Evolutionary conservation across 2,888 invertebrate species (phyloP).

Genomic region (Trichogramma dendrolimi): DNA sequence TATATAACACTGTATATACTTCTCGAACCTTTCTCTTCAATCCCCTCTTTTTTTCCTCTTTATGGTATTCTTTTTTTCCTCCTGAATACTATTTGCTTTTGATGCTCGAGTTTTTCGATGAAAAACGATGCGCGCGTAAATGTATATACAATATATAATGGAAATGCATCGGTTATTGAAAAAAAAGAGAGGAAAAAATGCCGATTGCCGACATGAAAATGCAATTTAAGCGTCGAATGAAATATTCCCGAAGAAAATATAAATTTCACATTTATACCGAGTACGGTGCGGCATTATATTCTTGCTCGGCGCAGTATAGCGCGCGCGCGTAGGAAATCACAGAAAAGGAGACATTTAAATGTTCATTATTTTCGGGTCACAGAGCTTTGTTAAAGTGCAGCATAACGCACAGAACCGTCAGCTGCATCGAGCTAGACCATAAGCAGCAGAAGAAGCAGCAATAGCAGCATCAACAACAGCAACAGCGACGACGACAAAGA

Average conservation of each 20-base stretch:
- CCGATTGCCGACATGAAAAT: slow-evolving; percentile 24
- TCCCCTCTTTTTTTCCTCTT: slow-evolving; percentile 3
- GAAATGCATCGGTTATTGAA: slow-evolving; percentile 19
- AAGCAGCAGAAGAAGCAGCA: no score
- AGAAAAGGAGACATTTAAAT: no score
- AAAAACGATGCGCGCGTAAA: slow-evolving; percentile 17
- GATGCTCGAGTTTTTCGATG: slow-evolving; percentile 10
- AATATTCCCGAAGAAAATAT: slow-evolving; percentile 22
- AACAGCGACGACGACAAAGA: no score
- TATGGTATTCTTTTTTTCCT: neutral
- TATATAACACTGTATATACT: slow-evolving; percentile 10
- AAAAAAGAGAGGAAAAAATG: slow-evolving; percentile 17
- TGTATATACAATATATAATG: neutral
- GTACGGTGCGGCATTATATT: no score
- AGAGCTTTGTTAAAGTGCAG: no score
- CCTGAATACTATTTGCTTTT: slow-evolving; percentile 17
- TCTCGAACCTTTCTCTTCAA: neutral
- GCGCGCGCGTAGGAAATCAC: no score
- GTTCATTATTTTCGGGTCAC: no score
- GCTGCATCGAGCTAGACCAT: no score
- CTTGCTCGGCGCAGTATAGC: no score
- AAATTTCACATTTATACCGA: slow-evolving; percentile 23
- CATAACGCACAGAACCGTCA: no score
- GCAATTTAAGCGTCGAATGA: slow-evolving; percentile 22
- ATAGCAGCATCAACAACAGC: no score